Conservation (phyloP, 2,113 vertebrate genomes). For the Bagarius yarrelli region DNA sequence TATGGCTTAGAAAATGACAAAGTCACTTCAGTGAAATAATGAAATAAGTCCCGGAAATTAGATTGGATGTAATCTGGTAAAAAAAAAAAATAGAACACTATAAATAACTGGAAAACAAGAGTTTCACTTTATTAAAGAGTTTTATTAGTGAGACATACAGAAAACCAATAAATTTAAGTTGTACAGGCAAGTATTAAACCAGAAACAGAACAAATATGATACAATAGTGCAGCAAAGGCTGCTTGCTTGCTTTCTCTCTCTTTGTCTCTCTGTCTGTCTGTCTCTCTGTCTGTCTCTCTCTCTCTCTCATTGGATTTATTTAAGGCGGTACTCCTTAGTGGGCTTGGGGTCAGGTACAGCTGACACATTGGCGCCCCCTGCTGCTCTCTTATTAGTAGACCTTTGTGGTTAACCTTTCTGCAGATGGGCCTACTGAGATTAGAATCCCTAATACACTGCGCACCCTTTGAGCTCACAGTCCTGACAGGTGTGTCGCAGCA, state of each 20-base stretch:
- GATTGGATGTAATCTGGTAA: slow-evolving; percentile 34
- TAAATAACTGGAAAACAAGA: slow-evolving; percentile 24
- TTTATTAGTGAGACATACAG: slow-evolving; percentile 23
- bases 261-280: slow-evolving; percentile 39
- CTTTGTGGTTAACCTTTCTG: slow-evolving; percentile 49
- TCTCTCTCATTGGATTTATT: not conserved
- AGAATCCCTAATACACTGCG: slow-evolving; percentile 46
- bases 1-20: slow-evolving; percentile 43
- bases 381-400: slow-evolving; percentile 44
- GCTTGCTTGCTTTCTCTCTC: not conserved
- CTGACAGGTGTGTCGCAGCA: slow-evolving; percentile 52
- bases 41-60: slow-evolving; percentile 36
- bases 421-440: slow-evolving; percentile 47
- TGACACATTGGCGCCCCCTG: slow-evolving; percentile 46
- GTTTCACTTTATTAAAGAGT: slow-evolving; percentile 32
- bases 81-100: slow-evolving; percentile 6
- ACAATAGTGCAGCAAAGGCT: not conserved
- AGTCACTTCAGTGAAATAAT: slow-evolving; percentile 38
- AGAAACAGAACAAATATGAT: slow-evolving; percentile 10
- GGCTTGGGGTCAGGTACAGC: slow-evolving; percentile 46
- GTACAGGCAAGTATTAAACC: not conserved
- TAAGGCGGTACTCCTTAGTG: slow-evolving; percentile 24
- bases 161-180: not conserved
- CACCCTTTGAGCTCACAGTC: slow-evolving; percentile 49
- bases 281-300: not conserved